phyloP scores from a whole-genome alignment of 2,113 vertebrate species.

The Scopus umbretta region DNA sequence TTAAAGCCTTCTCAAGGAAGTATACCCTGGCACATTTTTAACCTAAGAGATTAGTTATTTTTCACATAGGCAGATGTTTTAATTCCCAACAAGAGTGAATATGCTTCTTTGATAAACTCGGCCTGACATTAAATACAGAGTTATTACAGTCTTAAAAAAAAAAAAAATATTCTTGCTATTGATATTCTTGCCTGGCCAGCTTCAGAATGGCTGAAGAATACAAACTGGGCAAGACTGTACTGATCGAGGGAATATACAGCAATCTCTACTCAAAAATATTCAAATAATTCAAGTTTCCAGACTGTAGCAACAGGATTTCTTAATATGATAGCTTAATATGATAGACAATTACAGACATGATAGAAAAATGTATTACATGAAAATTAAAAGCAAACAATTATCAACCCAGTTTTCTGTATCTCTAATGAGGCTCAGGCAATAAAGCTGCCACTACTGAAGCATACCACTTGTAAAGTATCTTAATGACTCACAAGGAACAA shows the following conservation, averaged over 20 bases:
- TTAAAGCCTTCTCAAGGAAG: neutral
- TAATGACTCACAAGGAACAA: neutral
- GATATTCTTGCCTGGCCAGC: neutral
- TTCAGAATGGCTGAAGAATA: neutral
- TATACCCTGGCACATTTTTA: neutral
- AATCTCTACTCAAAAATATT: neutral
- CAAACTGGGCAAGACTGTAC: neutral
- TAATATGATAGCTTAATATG: neutral
- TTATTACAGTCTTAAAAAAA: neutral
- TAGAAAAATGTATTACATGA: neutral
- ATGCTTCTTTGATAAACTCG: neutral
- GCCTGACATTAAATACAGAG: neutral
- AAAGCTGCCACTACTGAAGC: conserved; percentile 1
- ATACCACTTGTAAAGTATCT: neutral
- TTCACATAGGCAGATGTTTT: neutral
- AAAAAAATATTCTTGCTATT: neutral
- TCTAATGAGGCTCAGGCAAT: neutral
- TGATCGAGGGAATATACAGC: neutral
- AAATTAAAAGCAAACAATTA: conserved; percentile 36
- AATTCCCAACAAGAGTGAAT: neutral
- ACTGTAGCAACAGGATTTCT: neutral
- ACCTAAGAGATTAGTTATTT: neutral
- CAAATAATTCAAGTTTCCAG: neutral
- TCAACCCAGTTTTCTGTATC: neutral
- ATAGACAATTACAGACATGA: neutral